Conservation (phyloP, 2,888 invertebrate species). For the Lissonota sp. region DNA sequence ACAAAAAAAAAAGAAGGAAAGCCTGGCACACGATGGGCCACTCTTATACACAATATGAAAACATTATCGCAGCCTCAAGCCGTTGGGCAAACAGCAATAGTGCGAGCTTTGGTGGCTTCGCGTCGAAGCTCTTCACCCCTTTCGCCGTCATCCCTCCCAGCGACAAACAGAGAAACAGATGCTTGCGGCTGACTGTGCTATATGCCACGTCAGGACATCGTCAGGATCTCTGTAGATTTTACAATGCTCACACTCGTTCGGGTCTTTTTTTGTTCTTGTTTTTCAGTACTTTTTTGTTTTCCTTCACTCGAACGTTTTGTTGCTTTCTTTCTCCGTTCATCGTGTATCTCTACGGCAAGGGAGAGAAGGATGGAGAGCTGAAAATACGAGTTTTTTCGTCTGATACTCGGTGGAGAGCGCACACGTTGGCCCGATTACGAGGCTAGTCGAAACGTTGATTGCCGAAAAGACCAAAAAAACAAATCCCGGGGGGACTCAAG, state of each 20-base stretch:
- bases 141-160: constrained; percentile 22
- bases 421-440: constrained; percentile 54
- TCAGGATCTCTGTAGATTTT: constrained; percentile 73
- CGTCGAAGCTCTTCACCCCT: constrained; percentile 57
- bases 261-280: constrained; percentile 33
- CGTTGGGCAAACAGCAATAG: constrained; percentile 82
- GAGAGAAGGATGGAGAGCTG: background rate
- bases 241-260: constrained; percentile 36
- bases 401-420: constrained; percentile 31
- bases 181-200: constrained; percentile 65
- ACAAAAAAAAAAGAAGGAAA: background rate
- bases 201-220: constrained; percentile 81
- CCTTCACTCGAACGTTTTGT: background rate
- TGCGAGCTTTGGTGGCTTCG: constrained; percentile 79
- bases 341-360: background rate
- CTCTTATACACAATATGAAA: constrained; percentile 80
- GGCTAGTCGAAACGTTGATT: constrained; percentile 44
- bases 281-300: background rate
- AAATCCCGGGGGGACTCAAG: constrained; percentile 57
- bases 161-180: constrained; percentile 21
- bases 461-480: constrained; percentile 54
- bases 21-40: constrained; percentile 40
- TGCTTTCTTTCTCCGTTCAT: constrained; percentile 1
- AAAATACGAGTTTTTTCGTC: constrained; percentile 22
- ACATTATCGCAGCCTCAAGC: constrained; percentile 81